These are phyloP conservation scores for Gymnoscopelus microlampas DNA, from an alignment of 2,797 vertebrate species.

Conservation along the genomic window DNA sequence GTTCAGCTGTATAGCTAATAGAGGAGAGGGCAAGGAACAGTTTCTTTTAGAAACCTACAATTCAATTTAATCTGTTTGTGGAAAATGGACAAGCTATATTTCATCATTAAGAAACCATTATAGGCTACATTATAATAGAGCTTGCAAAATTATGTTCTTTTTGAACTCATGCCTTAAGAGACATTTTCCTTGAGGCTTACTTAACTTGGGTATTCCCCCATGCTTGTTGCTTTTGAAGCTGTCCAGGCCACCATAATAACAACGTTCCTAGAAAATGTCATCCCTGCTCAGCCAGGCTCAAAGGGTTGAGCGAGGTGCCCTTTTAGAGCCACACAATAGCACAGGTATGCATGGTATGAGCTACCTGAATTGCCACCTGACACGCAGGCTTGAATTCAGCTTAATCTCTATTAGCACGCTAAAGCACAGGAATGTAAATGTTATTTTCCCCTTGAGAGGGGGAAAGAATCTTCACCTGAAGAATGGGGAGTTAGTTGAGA, in stretches of 20 bases:
- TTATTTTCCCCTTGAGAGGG: conserved; percentile 56
- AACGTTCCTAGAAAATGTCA: conserved; percentile 77
- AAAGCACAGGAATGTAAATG: conserved; percentile 74
- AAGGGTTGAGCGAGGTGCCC: conserved; percentile 71
- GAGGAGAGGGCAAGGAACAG: no score
- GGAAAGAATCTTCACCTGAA: conserved; percentile 46
- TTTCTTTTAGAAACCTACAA: no score
- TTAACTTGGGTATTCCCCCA: conserved; percentile 27
- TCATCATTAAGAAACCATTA: no score
- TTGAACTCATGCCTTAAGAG: conserved; percentile 38
- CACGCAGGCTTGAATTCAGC: conserved; percentile 72
- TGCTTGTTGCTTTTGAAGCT: conserved; percentile 59
- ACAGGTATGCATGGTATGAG: conserved; percentile 81
- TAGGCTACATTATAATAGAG: conserved; percentile 24
- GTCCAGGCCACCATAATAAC: conserved; percentile 74
- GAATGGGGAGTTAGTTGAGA: background rate
- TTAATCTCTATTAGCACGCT: conserved; percentile 75
- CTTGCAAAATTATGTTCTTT: conserved; percentile 24
- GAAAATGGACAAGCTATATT: no score
- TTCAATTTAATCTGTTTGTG: no score
- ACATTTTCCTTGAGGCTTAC: conserved; percentile 59
- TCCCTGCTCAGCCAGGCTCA: conserved; percentile 68
- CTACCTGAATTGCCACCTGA: conserved; percentile 79
- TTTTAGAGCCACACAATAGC: conserved; percentile 67
- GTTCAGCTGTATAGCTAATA: no score